Base-by-base conservation (phyloP, 92 coral and sea anemone species). In the Phenganax stokvisi region DNA sequence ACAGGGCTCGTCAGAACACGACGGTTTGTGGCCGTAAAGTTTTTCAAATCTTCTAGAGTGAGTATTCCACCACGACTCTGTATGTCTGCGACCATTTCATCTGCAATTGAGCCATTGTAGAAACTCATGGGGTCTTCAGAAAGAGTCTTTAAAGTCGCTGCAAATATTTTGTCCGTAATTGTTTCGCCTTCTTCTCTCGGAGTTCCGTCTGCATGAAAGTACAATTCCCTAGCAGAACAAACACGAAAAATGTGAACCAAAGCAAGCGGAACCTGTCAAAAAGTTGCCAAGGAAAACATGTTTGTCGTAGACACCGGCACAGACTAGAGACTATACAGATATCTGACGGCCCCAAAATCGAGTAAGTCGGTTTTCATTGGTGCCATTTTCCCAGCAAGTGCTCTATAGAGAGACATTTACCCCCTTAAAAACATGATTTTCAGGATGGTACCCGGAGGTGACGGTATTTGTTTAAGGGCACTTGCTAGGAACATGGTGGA, bases 121-220 rank as follows among this genome's bases (percentile, higher is more conserved):
- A 92, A 87, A 76, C 89, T 87, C 51, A 88, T 75, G 0, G 97
- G 97, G 57, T 87, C 29, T 87, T 87, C 89, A 52, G 90, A 77
- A 67, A 92, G 84, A 29, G 30, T 70, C 71, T 82, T 86, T 55
- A 92, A 89, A 16, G 97, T 88, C 74, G 67, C 75, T 7, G 90
- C 96, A 76, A 88, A 89, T 67, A 85, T 81, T 6, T 84, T 90
- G 74, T 92, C 91, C 9, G 89, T 92, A 7, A 92, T 82, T 8
- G 74, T 88, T 37, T 89, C 91, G 27, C 92, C 92, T 12, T 82
- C 56, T 37, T 77, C 81, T 27, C 76, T 83, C 2, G 87, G 85
- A 52, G 86, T 79, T 29, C 92, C 92, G 10, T 90, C 69, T 16
- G 79, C 56, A 29, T 90, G 84, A 27, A 80, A 51, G 37, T 87